Conservation (phyloP, 2,888 invertebrate species). For the Yponomeuta evonymella region DNA sequence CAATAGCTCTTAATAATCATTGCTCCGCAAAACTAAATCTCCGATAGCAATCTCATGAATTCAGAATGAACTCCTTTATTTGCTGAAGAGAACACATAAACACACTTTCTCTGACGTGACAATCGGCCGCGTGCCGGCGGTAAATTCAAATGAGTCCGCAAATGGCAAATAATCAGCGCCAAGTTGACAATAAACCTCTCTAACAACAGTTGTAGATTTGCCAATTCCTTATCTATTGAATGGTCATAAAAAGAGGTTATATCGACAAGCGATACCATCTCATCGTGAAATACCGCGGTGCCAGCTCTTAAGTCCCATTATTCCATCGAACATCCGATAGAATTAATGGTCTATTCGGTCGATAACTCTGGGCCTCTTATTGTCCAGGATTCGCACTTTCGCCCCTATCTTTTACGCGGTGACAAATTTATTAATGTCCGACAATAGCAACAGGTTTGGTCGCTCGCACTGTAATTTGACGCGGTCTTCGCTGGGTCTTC, state of each 20-base stretch:
- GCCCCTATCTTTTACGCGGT: slow-evolving; percentile 65
- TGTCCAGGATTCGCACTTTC: slow-evolving; percentile 65
- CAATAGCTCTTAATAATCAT: not conserved
- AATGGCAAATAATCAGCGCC: slow-evolving; percentile 14
- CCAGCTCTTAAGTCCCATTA: slow-evolving; percentile 42
- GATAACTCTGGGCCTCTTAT: slow-evolving; percentile 68
- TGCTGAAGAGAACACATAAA: slow-evolving; percentile 7
- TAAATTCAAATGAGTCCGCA: not conserved
- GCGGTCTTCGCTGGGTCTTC: slow-evolving; percentile 28
- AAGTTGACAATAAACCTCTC: slow-evolving; percentile 21
- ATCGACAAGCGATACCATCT: slow-evolving; percentile 67
- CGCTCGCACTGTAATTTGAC: slow-evolving; percentile 56
- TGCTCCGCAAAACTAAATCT: not conserved
- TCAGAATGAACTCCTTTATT: slow-evolving; percentile 7
- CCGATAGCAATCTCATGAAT: not conserved
- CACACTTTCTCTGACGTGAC: slow-evolving; percentile 5
- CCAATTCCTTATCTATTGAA: slow-evolving; percentile 54
- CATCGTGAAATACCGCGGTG: slow-evolving; percentile 61
- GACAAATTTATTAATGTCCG: slow-evolving; percentile 73
- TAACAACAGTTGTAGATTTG: slow-evolving; percentile 35
- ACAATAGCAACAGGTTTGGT: slow-evolving; percentile 58
- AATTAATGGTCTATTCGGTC: slow-evolving; percentile 64
- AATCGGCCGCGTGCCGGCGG: slow-evolving; percentile 2
- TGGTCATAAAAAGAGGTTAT: slow-evolving; percentile 64
- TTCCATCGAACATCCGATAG: slow-evolving; percentile 55